Evolutionary conservation across 2,888 invertebrate species (phyloP).

Genomic region (Drosophila peninsularis): DNA sequence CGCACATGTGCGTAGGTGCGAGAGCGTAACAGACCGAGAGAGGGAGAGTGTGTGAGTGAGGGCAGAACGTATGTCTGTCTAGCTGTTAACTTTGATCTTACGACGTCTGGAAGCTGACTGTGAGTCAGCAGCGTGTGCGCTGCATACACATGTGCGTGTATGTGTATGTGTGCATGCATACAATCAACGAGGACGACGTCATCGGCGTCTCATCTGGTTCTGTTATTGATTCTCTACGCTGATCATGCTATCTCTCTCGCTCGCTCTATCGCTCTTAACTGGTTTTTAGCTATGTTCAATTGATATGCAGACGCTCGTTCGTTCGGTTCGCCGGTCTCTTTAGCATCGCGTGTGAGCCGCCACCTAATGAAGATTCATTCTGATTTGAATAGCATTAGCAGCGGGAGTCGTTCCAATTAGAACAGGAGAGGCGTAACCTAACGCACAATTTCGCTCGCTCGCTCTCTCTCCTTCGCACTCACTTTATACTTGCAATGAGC

Average conservation of each 20-base stretch:
- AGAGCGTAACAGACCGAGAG: constrained; percentile 7
- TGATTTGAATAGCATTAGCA: constrained; percentile 34
- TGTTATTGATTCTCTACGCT: constrained; percentile 31
- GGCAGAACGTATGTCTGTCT: constrained; percentile 21
- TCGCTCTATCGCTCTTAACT: constrained; percentile 26
- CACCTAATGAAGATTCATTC: constrained; percentile 34
- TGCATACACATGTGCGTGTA: constrained; percentile 1
- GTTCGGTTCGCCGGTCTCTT: constrained; percentile 65
- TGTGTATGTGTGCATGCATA: constrained; percentile 19
- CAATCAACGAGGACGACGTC: constrained; percentile 53
- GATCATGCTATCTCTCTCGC: constrained; percentile 1
- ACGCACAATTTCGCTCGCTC: neutral
- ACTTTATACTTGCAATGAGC: constrained; percentile 7
- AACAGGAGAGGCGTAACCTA: constrained; percentile 44
- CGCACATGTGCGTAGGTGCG: constrained; percentile 47
- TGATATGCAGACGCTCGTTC: constrained; percentile 43
- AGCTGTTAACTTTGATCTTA: constrained; percentile 44
- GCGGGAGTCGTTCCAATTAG: constrained; percentile 30
- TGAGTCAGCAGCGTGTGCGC: no score
- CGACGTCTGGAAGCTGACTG: constrained; percentile 56
- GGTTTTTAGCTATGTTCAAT: constrained; percentile 44
- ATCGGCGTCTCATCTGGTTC: constrained; percentile 37
- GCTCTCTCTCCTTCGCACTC: constrained; percentile 2
- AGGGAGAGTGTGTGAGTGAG: neutral
- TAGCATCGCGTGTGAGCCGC: constrained; percentile 48